These are phyloP conservation scores for Myocastor coypus DNA, from an alignment of 2,113 vertebrate species.

Conservation along the genomic window DNA sequence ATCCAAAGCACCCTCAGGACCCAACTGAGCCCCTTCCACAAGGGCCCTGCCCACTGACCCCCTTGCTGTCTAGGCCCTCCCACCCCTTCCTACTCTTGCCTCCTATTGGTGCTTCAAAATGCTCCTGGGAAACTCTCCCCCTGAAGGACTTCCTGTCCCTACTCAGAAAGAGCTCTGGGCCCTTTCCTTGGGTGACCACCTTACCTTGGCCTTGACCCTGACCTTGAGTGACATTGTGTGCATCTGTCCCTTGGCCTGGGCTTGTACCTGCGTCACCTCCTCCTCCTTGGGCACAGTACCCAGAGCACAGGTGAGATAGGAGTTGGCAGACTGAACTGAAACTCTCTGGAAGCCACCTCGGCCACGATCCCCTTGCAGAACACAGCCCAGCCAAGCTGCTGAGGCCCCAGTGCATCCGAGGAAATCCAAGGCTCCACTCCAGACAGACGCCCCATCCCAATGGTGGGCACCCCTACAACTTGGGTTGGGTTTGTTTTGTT, in stretches of 20 bases:
- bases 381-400: too few relatives aligned
- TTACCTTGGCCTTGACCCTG: background rate
- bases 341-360: background rate
- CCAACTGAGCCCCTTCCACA: background rate
- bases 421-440: background rate
- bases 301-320: background rate
- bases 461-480: background rate
- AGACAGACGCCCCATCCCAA: background rate
- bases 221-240: background rate
- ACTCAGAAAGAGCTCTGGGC: background rate
- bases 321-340: background rate
- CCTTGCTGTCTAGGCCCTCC: background rate
- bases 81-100: too few relatives aligned
- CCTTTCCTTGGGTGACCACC: background rate
- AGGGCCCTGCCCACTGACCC: background rate
- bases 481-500: background rate
- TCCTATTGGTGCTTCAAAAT: background rate
- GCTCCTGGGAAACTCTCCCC: background rate
- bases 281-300: background rate
- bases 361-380: background rate
- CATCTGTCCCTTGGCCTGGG: background rate
- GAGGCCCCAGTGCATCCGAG: background rate
- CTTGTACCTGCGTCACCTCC: background rate
- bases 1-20: background rate
- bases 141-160: background rate